These are phyloP conservation scores for Baronia brevicornis DNA, from an alignment of 2,888 invertebrate genomes.

Conservation along the genomic window DNA sequence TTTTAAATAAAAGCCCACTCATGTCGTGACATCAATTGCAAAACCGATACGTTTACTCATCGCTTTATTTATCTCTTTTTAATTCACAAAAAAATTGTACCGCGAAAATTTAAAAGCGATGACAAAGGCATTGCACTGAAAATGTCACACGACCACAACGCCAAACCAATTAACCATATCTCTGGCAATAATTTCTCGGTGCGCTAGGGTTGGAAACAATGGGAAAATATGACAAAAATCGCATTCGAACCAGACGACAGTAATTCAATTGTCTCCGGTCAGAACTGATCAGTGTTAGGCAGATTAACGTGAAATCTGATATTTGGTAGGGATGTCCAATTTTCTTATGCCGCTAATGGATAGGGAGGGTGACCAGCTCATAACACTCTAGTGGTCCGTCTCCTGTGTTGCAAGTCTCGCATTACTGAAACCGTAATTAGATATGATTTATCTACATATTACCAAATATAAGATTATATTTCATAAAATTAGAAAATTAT, in stretches of 20 bases:
- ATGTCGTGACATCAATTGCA: conserved; percentile 3
- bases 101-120: conserved; percentile 58
- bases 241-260: conserved; percentile 58
- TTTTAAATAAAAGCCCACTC: conserved; percentile 5
- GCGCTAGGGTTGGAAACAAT: conserved; percentile 36
- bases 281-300: conserved; percentile 63
- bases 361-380: conserved; percentile 38
- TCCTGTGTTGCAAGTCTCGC: too few species aligned
- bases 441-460: too few species aligned
- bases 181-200: conserved; percentile 56
- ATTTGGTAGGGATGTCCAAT: conserved; percentile 53
- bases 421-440: too few species aligned
- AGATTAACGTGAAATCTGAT: conserved; percentile 72
- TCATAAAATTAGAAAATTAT: too few species aligned
- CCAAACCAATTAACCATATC: conserved; percentile 70
- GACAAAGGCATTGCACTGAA: conserved; percentile 69
- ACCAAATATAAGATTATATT: too few species aligned
- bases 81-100: conserved; percentile 48
- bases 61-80: conserved; percentile 38
- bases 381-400: too few species aligned
- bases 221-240: conserved; percentile 66
- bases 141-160: conserved; percentile 68
- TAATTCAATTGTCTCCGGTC: conserved; percentile 70
- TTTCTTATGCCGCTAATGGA: conserved; percentile 62
- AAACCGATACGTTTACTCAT: conserved; percentile 2